Base-by-base conservation (phyloP, 1,140 invertebrate species). In the Amphibalanus amphitrite region DNA sequence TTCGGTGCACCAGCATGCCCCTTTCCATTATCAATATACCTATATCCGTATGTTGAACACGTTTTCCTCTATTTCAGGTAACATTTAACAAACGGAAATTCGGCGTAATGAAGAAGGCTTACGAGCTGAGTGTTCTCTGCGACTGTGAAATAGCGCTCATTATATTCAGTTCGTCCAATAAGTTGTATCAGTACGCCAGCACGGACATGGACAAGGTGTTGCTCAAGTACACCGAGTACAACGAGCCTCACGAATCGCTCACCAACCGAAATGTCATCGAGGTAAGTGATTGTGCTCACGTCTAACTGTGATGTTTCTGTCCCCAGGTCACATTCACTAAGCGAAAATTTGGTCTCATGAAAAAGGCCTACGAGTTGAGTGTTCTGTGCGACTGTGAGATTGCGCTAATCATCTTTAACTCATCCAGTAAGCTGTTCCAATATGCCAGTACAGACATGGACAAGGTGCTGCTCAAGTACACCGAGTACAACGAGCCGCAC, bases 251-350 rank as follows among this genome's bases (percentile, higher is more conserved):
- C 82, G 97, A 99, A 84, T 97, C 93, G 77, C 88, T 98, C 75
- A 99, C 97, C 79, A 99, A 99, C 83, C 95, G 95, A 83, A 98
- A 99, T 84, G 98, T 99, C 79, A 97, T 99, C 82, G 97, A 98
- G 90, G 95, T 97, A 73, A 67, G 29, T 71, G 23, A 71, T 15
- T 20, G n/a, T 20, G 29, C 25, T 0, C 28, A 25, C 26, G 30
- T 20, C 68, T 74, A 71, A 75, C 73, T 59, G 38, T 30, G 23
- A 28, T 38, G 73, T 71, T 69, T 70, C 80, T 82, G 69, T 73
- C 69, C 69, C 28, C 84, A 98, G 95, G 97, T 99, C 81, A 99
- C 97, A 74, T 99, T 99, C 85, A 99, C 98, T 82, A 99, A 99
- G 82, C 87, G 97, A 75, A 99, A 99, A 85, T 99, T 99, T 81